Base-by-base conservation (phyloP, 2,888 invertebrate species). In the Nemotelus pantherinus region DNA sequence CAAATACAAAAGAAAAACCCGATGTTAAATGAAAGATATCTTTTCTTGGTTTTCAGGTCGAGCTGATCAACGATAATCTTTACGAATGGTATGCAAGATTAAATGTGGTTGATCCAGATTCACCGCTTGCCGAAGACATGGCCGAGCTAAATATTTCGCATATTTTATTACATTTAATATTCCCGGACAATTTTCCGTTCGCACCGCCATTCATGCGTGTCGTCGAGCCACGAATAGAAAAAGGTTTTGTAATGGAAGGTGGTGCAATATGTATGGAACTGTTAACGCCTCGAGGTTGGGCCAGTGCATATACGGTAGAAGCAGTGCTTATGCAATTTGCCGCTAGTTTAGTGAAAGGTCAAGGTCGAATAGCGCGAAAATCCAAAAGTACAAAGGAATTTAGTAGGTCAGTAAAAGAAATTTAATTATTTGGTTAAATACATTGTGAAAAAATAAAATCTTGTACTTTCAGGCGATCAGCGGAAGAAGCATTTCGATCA, bases 251-350 rank as follows among this genome's bases (percentile, higher is more conserved):
- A 44, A 95, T 95, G 95, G 95, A 95, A 88, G 95, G 95, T 77
- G 95, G 95, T 57, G 95, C 95, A 64, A 95, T 95, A 83, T 95
- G 95, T 84, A 95, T 95, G 95, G 95, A 95, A 85, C 88, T 95
- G 79, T 88, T 95, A 77, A 95, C 95, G 39, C 95, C 95, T 0
- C 89, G 94, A 74, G 95, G 95, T 81, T 95, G 95, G 95, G 95
- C 95, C 77, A 94, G 94, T 81, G 94, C 94, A 72, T 95, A 95
- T 85, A 95, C 94, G 0, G 93, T 95, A 39, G 95, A 95, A 85
- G 95, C 95, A 10, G 93, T 95, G 71, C 92, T 95, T 83, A 95
- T 95, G 92, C 95, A 95, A 88, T 95, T 95, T 85, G 94, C 95
- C 2, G 95, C 95, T 44, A 95, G 94, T 82, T 92, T 95, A 78